Evolutionary conservation across 2,797 vertebrate species (phyloP), one percentile per base, ranked within the genome.

Genomic region (Pelobates cultripes): DNA sequence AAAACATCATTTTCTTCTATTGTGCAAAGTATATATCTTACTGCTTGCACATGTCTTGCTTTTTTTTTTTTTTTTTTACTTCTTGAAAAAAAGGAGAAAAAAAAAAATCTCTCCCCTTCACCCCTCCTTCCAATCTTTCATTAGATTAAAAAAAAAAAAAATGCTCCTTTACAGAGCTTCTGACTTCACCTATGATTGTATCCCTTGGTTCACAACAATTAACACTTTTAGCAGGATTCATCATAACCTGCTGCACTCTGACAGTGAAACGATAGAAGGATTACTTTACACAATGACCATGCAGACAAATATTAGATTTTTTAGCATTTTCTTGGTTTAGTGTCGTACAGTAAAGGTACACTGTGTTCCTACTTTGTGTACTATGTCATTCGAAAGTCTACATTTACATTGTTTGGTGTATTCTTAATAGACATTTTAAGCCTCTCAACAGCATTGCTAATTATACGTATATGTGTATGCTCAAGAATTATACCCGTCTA

Each of bases 1-100:
- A 84, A 84, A 79, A 64, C 82, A 79, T 79, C 73, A 53, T 72
- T 74, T 78, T 83, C 70, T 74, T 75, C 80, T 80, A 67, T 84
- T 71, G 79, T 76, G 79, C 82, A 84, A 76, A 75, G 70, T 74
- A 74, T 79, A 78, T 75, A 76, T 67, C 73, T 73, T 74, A 28
- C 43, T 75, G 71, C 77, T 53, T 84, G 82, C 43, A 79, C 68
- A 57, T 76, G 72, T 76, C 60, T 83, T 84, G 77, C 69, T 66
- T 75, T 70, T 63, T 78, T 28, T 77, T 78, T 73, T 70, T 28
- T 28, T 28, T 28, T 28, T 28, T 28, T 28, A 28, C 28, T 28
- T 75, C 14, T 60, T 41, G n/a, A 7, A 28, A n/a, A 14, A 14
- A 64, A 64, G 14, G 17, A 15, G 45, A 61, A 57, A 73, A 55